Evolutionary conservation across 2,888 invertebrate species (phyloP).

Genomic region (Aelia acuminata): DNA sequence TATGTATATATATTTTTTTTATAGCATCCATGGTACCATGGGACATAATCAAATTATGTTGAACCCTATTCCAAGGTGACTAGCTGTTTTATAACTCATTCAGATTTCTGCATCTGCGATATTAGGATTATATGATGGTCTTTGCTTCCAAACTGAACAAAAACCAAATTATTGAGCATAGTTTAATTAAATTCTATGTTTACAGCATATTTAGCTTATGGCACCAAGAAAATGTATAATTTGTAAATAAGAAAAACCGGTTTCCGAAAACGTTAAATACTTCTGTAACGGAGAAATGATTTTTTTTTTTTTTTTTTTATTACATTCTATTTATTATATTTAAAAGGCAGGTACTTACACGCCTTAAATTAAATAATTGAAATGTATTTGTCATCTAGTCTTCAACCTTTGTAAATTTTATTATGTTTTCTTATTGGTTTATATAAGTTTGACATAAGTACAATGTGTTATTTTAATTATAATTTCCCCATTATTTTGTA

Average conservation of each 20-base stretch:
- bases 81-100: slow-evolving; percentile 29
- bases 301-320: neutral
- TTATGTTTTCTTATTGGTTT: neutral
- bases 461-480: neutral
- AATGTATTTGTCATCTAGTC: slow-evolving; percentile 43
- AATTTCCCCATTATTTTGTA: neutral
- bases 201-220: slow-evolving; percentile 15
- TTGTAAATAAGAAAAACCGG: neutral
- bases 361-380: neutral
- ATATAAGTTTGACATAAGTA: neutral
- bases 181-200: slow-evolving; percentile 24
- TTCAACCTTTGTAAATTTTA: slow-evolving; percentile 19
- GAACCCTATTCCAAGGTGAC: slow-evolving; percentile 52
- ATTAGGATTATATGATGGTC: slow-evolving; percentile 52
- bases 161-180: slow-evolving; percentile 44
- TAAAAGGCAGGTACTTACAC: neutral
- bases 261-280: neutral
- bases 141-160: slow-evolving; percentile 48
- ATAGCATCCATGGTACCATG: slow-evolving; percentile 48
- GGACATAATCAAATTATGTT: slow-evolving; percentile 38
- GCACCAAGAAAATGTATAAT: slow-evolving; percentile 46
- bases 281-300: neutral
- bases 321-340: slow-evolving; percentile 3
- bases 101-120: slow-evolving; percentile 52
- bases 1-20: slow-evolving; percentile 24